A percentile compares a stretch with the other conserved stretches of the same genome.
phyloP scores from a whole-genome alignment of 2,113 vertebrate species.

The Nycticebus coucang region DNA sequence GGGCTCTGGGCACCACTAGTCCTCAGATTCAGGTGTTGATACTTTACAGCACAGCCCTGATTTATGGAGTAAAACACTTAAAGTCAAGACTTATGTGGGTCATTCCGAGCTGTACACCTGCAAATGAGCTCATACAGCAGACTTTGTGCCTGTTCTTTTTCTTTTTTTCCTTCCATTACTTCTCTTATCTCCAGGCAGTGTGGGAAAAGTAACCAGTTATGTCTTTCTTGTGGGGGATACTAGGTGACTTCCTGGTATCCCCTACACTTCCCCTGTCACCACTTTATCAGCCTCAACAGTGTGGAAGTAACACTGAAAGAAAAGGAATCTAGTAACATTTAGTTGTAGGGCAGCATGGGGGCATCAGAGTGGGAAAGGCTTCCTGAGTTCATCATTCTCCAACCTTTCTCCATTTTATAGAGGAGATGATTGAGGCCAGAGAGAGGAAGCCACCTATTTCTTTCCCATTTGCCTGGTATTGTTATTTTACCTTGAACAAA shows the following conservation, averaged over 20 bases:
- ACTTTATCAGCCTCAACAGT: background rate
- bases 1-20: background rate
- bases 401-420: background rate
- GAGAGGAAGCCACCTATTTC: background rate
- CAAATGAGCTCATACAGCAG: background rate
- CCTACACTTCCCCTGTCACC: background rate
- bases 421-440: background rate
- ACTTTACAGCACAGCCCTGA: background rate
- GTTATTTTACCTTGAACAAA: background rate
- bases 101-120: background rate
- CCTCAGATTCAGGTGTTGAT: conserved; percentile 59
- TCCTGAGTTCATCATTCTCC: background rate
- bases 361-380: background rate
- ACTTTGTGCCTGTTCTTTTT: background rate
- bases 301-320: background rate
- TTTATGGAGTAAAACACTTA: conserved; percentile 26
- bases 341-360: background rate
- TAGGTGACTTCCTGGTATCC: background rate
- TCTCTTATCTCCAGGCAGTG: background rate
- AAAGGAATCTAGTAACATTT: background rate
- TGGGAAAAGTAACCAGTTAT: background rate
- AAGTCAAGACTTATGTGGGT: conserved; percentile 53
- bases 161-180: background rate
- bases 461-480: background rate
- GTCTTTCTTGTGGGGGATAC: background rate